Base-by-base conservation (phyloP, 2,797 vertebrate species). In the Steatocranus sp. region DNA sequence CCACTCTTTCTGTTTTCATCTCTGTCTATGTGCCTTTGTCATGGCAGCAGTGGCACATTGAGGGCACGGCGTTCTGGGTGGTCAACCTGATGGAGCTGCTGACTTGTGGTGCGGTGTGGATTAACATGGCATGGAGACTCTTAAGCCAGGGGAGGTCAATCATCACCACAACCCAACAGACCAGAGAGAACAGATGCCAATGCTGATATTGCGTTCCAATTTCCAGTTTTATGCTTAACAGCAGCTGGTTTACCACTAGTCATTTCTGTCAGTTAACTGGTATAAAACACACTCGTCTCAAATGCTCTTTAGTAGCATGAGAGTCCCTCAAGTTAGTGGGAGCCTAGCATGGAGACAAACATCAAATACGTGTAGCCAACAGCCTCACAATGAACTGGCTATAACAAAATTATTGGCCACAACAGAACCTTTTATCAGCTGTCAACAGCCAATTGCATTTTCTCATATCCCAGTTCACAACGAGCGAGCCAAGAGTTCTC, bases 11-110 rank as follows among this genome's bases (percentile, higher is more conserved):
- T 41, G n/a, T 56, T 9, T 54, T 20, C 50, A 12, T 79, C 68
- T 83, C 41, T 34, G 53, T 86, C 80, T 82, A 14, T 79, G 78
- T 38, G 43, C 81, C 85, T 92, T 89, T 86, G 84, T 91, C 87
- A 80, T 82, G 77, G 88, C 81, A 32, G 86, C 73, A 6, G 70
- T 91, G 91, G 89, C 92, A 91, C 88, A 90, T 88, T 91, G 90
- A 89, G 91, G 89, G 76, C 91, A 89, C 66, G 4, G 85, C 77
- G 81, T 93, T 89, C 90, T 73, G 50, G 89, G 85, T 82, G 90
- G 84, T 89, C 88, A 48, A 84, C 83, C 86, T 91, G 89, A 93
- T 79, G 84, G 92, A 88, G 89, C 50, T 15, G 73, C 79, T 83
- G 86, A 90, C 80, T 88, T 66, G 81, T 83, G 78, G 83, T 48